Conservation (phyloP, 2,113 vertebrate species). For the Pedionomus torquatus region DNA sequence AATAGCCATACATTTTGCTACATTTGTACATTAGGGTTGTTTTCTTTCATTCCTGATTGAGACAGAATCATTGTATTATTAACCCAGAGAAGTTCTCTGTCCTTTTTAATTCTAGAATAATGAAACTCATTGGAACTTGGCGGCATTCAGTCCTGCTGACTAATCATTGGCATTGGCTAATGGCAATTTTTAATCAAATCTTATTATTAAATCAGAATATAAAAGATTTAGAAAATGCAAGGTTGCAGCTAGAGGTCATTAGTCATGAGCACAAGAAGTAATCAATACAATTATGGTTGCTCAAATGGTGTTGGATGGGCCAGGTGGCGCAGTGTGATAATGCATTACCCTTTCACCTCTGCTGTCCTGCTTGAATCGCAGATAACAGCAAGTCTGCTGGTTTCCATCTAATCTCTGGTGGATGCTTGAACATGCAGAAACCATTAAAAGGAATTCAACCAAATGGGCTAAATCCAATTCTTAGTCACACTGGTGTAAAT, state of each 20-base stretch:
- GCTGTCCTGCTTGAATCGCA: neutral
- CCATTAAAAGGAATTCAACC: neutral
- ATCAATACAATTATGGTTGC: constrained; percentile 62
- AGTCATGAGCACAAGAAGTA: constrained; percentile 59
- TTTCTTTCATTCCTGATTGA: constrained; percentile 56
- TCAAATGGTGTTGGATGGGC: constrained; percentile 41
- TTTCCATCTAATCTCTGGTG: constrained; percentile 1
- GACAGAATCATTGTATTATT: constrained; percentile 39
- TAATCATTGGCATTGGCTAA: constrained; percentile 60
- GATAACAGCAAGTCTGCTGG: neutral
- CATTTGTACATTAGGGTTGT: constrained; percentile 18
- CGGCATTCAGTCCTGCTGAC: constrained; percentile 48
- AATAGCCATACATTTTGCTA: constrained; percentile 17
- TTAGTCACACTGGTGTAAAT: neutral
- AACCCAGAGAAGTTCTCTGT: constrained; percentile 54
- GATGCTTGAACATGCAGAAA: neutral
- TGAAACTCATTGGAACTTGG: constrained; percentile 54
- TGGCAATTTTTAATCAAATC: constrained; percentile 69
- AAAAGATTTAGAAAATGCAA: constrained; percentile 64
- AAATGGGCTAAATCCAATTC: neutral
- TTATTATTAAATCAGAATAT: constrained; percentile 68
- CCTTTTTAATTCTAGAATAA: constrained; percentile 65
- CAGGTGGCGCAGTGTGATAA: constrained; percentile 58
- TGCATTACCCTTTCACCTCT: constrained; percentile 57
- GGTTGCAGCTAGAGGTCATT: constrained; percentile 64